Evolutionary conservation across 2,888 invertebrate genomes (phyloP).

Genomic region (Argynnis bischoffii): DNA sequence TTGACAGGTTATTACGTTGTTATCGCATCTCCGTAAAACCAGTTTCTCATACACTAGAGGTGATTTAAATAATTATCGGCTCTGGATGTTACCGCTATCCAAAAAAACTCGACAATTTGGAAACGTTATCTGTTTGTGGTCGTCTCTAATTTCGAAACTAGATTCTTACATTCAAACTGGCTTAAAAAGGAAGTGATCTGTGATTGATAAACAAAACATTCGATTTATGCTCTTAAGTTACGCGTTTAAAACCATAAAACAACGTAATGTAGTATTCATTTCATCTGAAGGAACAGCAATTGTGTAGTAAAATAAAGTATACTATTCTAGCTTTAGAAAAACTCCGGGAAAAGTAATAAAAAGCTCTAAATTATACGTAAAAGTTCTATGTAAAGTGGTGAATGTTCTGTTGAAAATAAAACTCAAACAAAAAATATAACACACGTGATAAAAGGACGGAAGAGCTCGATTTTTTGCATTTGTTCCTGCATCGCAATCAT

Average conservation of each 20-base stretch:
- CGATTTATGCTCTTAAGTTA: conserved; percentile 18
- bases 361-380: conserved; percentile 3
- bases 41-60: conserved; percentile 51
- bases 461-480: conserved; percentile 29
- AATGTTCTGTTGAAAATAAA: conserved; percentile 19
- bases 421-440: conserved; percentile 17
- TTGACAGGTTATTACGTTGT: conserved; percentile 52
- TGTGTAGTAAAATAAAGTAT: conserved; percentile 1
- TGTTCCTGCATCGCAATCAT: conserved; percentile 22
- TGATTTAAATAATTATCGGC: conserved; percentile 60
- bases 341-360: neutral
- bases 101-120: conserved; percentile 31
- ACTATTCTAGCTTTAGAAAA: neutral
- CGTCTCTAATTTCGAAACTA: conserved; percentile 67
- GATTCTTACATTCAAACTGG: conserved; percentile 42
- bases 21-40: conserved; percentile 48
- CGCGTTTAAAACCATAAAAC: conserved; percentile 13
- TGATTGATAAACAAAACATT: conserved; percentile 33
- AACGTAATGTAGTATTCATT: conserved; percentile 15
- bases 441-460: conserved; percentile 24
- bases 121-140: conserved; percentile 53
- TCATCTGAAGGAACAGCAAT: conserved; percentile 7
- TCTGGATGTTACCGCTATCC: conserved; percentile 29
- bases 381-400: conserved; percentile 20
- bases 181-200: conserved; percentile 34